Base-by-base conservation (phyloP, 2,888 invertebrate genomes). In the Uloborus plumipes region DNA sequence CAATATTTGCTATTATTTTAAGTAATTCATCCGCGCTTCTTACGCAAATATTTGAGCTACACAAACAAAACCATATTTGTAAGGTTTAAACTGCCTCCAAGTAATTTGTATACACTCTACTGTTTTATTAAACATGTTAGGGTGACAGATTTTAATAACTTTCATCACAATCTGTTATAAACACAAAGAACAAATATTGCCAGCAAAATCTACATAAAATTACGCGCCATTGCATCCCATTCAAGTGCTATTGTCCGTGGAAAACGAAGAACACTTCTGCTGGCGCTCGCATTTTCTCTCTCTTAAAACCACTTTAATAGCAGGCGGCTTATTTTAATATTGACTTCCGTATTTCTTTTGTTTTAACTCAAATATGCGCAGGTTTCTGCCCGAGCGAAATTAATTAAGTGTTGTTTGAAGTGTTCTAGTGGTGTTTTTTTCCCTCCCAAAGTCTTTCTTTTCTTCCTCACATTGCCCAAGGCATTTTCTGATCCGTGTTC, bases 251-350 rank as follows among this genome's bases (percentile, higher is more conserved):
- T 55, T 55, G 20, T 55, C 20, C 18, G n/a, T 55, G 18, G n/a
- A 55, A 26, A 16, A 55, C n/a, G 20, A 18, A n/a, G 55, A 55
- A 20, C 16, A 18, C 20, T 55, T 55, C 20, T 55, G 20, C 20
- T 11, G n/a, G 18, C 20, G 20, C 39, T 39, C 7, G 39, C 39
- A 39, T 20, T 55, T 55, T 18, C 20, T 16, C 20, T 16, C 55
- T 55, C 20, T n/a, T 55, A 55, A 55, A 55, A 20, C 55, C n/a
- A 20, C 55, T 55, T 55, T 55, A 55, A 55, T 55, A 55, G 55
- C n/a, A 53, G 51, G 31, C 67, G 31, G 18, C 31, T 18, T 72
- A 73, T 73, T 53, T 73, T 64, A 64, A 73, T 73, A 73, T 73
- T 53, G 73, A 53, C 73, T 64, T 53, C 20, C 16, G 50, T 50